Evolutionary conservation across 2,888 invertebrate species (phyloP).

Genomic region (Papilio demoleus): DNA sequence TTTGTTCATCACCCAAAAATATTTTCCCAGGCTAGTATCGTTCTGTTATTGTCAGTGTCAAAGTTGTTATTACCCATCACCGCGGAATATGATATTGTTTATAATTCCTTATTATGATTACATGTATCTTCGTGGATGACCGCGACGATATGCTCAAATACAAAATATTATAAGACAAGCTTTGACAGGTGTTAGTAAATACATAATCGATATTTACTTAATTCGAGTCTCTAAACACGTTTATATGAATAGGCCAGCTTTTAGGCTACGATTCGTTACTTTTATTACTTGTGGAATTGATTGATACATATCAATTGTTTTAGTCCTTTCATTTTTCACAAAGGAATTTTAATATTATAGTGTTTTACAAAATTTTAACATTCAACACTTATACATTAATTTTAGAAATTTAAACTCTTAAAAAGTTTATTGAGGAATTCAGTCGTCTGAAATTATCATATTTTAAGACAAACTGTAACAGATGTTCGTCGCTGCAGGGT

Average conservation of each 20-base stretch:
- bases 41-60: constrained; percentile 2
- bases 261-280: neutral
- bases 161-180: constrained; percentile 20
- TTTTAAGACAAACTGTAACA: neutral
- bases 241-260: no score
- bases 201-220: no score
- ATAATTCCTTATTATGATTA: constrained; percentile 19
- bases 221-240: no score
- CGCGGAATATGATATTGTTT: constrained; percentile 17
- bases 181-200: constrained; percentile 5
- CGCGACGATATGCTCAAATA: constrained; percentile 1
- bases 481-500: neutral
- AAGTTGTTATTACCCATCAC: constrained; percentile 11
- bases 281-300: neutral
- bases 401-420: no score
- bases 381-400: no score
- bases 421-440: neutral
- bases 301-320: no score
- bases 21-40: neutral
- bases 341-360: no score
- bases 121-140: neutral
- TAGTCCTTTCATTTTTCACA: no score
- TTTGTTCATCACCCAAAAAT: no score
- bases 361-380: no score
- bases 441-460: neutral